Percentiles rank a stretch among this genome's conserved stretches.
Evolutionary conservation across 2,888 invertebrate genomes (phyloP).

Genomic region (Melinaea marsaeus): DNA sequence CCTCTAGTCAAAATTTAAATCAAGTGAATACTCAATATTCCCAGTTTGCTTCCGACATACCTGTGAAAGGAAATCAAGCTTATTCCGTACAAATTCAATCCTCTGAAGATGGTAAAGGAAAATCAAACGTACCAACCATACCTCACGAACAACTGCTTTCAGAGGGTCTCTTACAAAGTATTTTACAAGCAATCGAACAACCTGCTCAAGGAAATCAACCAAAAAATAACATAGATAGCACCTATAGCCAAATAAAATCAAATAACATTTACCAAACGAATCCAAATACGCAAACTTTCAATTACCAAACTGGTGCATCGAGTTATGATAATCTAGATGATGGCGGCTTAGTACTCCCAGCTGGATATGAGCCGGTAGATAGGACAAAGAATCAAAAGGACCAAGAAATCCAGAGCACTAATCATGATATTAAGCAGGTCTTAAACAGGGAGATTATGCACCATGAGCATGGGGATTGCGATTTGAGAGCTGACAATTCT

Average conservation of each 20-base stretch:
- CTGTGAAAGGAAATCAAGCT: conserved; percentile 77
- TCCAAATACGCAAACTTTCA: conserved; percentile 10
- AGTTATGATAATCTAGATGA: conserved; percentile 34
- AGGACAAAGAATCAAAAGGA: conserved; percentile 48
- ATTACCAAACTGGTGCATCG: conserved; percentile 9
- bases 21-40: conserved; percentile 39
- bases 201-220: conserved; percentile 49
- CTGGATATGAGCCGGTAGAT: conserved; percentile 66
- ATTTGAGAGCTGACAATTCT: conserved; percentile 65
- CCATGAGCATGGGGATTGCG: conserved; percentile 54
- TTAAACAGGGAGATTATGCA: conserved; percentile 41
- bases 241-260: conserved; percentile 16
- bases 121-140: conserved; percentile 64
- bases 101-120: conserved; percentile 72
- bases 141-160: conserved; percentile 88
- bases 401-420: conserved; percentile 51
- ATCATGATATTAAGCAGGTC: conserved; percentile 41
- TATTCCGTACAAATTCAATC: conserved; percentile 88
- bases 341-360: conserved; percentile 61
- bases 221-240: conserved; percentile 16
- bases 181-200: conserved; percentile 89
- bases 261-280: conserved; percentile 4
- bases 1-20: conserved; percentile 51
- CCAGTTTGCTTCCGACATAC: conserved; percentile 50
- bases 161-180: conserved; percentile 87